Percentiles rank a stretch among this genome's conserved stretches.
Evolutionary conservation across 2,113 vertebrate species (phyloP).

Genomic region (Psittacula cyanocephala): DNA sequence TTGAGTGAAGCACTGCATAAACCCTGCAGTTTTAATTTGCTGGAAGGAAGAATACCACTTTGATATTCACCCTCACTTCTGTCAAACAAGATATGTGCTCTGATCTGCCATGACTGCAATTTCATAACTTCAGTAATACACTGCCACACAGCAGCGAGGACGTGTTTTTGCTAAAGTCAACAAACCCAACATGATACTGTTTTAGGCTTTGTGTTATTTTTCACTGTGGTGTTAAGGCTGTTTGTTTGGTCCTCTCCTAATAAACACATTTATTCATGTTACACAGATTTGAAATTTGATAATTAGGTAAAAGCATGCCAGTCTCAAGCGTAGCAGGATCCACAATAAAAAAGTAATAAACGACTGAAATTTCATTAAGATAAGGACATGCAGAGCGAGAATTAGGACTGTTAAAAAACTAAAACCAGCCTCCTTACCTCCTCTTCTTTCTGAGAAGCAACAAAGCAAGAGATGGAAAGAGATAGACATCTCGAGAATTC

Average conservation of each 20-base stretch:
- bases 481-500: background rate
- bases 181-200: background rate
- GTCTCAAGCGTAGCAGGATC: background rate
- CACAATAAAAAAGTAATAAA: background rate
- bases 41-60: conserved; percentile 16
- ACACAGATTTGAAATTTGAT: background rate
- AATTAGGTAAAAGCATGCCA: background rate
- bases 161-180: background rate
- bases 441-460: background rate
- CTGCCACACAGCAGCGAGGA: background rate
- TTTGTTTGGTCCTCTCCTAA: background rate
- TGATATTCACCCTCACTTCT: conserved; percentile 8
- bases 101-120: conserved; percentile 23
- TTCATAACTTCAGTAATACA: background rate
- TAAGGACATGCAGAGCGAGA: background rate
- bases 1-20: background rate
- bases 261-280: background rate
- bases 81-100: background rate
- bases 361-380: background rate
- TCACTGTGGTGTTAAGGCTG: background rate
- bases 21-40: background rate
- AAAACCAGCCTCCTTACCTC: background rate
- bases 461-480: background rate
- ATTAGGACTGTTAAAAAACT: background rate
- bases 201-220: background rate